Evolutionary conservation across 2,888 invertebrate species (phyloP).

Genomic region (Acleris holmiana): DNA sequence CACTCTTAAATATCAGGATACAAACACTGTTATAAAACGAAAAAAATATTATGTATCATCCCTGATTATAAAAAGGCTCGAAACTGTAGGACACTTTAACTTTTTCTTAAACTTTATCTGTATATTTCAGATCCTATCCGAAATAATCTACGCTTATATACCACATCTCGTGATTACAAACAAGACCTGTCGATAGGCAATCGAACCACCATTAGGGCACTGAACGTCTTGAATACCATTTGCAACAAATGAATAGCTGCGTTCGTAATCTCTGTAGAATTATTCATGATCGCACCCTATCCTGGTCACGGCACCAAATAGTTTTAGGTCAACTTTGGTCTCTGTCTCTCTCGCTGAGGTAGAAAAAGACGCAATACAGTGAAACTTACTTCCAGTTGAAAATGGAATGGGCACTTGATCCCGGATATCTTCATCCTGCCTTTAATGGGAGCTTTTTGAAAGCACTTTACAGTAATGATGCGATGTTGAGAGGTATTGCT

Average conservation of each 20-base stretch:
- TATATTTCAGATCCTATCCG: not conserved
- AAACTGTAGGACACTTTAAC: too few relatives aligned
- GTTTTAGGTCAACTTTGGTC: slow-evolving; percentile 12
- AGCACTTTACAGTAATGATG: slow-evolving; percentile 39
- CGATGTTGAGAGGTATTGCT: slow-evolving; percentile 37
- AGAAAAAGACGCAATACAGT: slow-evolving; percentile 13
- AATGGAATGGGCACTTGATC: slow-evolving; percentile 33
- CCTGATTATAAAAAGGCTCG: too few relatives aligned
- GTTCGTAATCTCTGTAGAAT: slow-evolving; percentile 38
- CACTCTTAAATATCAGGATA: too few relatives aligned
- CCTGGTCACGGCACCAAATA: slow-evolving; percentile 34
- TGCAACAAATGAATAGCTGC: slow-evolving; percentile 40
- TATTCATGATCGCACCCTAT: slow-evolving; percentile 36
- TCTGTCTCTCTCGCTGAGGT: not conserved
- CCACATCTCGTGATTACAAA: slow-evolving; percentile 13
- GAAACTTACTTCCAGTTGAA: slow-evolving; percentile 5
- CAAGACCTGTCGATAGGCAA: slow-evolving; percentile 36
- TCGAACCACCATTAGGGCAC: slow-evolving; percentile 35
- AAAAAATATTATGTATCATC: too few relatives aligned
- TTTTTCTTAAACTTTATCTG: not conserved
- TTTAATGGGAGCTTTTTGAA: slow-evolving; percentile 39
- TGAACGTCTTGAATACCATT: slow-evolving; percentile 40
- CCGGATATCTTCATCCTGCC: slow-evolving; percentile 37
- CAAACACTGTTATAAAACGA: too few relatives aligned
- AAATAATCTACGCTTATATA: not conserved